A percentile compares a stretch with the other conserved stretches of the same genome.
phyloP scores from a whole-genome alignment of 2,888 invertebrate genomes.

The Lapara coniferarum region DNA sequence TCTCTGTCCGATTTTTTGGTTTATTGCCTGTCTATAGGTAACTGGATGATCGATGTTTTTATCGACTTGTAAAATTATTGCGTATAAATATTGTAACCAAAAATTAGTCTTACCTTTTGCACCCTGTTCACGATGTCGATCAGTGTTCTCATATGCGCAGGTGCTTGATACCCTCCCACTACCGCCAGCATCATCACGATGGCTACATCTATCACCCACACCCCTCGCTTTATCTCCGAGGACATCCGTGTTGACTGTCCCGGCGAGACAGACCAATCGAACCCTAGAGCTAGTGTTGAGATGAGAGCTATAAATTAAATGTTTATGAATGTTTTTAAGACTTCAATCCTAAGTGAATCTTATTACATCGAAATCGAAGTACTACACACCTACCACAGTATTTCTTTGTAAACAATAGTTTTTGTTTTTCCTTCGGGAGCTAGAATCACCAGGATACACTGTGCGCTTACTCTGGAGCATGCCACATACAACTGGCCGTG shows the following conservation, averaged over 20 bases:
- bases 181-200: constrained; percentile 33
- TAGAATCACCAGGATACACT: too few species aligned
- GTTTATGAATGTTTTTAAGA: background rate
- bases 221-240: constrained; percentile 32
- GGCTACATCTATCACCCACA: constrained; percentile 39
- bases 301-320: constrained; percentile 34
- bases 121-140: constrained; percentile 39
- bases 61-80: background rate
- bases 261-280: constrained; percentile 31
- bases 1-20: too few species aligned
- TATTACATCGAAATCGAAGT: too few species aligned
- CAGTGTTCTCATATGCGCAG: constrained; percentile 38
- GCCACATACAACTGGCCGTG: too few species aligned
- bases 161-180: constrained; percentile 36
- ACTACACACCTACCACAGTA: too few species aligned
- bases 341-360: too few species aligned
- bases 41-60: too few species aligned
- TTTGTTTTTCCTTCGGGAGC: too few species aligned
- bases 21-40: too few species aligned
- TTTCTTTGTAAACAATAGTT: too few species aligned
- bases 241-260: constrained; percentile 34
- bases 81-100: background rate
- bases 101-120: constrained; percentile 43
- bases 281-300: constrained; percentile 30
- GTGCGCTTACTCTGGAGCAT: too few species aligned